Base-by-base conservation (phyloP, 2,797 vertebrate species). In the Hapalemur alaotrensis region DNA sequence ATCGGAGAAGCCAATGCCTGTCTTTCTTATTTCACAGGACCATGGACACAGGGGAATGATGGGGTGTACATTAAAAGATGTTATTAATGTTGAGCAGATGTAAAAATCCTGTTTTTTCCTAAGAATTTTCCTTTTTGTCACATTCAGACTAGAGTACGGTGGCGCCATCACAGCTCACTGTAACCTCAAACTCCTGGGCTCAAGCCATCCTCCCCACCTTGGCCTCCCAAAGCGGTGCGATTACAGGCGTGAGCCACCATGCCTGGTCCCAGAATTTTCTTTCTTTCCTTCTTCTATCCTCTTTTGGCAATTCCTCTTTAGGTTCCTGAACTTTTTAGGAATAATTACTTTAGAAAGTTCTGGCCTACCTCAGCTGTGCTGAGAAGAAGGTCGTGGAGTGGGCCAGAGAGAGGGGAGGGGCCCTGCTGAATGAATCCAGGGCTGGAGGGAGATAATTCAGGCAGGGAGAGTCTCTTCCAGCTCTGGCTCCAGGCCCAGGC, bases 281-380 rank as follows among this genome's bases (percentile, higher is more conserved):
- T 76, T 65, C 63, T 70, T 81, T 50, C 46, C 35, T 52, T 87
- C 52, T 92, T 88, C 23, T 12, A 61, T 89, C 61, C 94, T 86
- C 89, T 91, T 88, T 92, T 50, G 88, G 92, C 41, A 25, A 35
- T 43, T 90, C 15, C 11, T 79, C 84, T 92, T 76, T 50, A n/a
- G 48, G 46, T 81, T 97, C 67, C 76, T 87, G 61, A 89, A 78
- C 83, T 88, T 94, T 96, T 89, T 48, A 78, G 89, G 89, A 95
- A 95, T 89, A 89, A 96, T 72, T 79, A 83, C 59, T 76, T 87
- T 50, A 76, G 82, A 94, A 95, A 86, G 38, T 50, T 84, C 94
- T 96, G 93, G 86, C 89, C 57, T 84, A 65, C 69, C 50, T 96
- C 86, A 35, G 85, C 94, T 96, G 32, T 76, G 70, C 81, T 79